Percentiles rank a stretch among this genome's conserved stretches.
Conservation (phyloP, 30 jellyfish, hydroid and myxozoan genomes). For the Mastigias papua region DNA sequence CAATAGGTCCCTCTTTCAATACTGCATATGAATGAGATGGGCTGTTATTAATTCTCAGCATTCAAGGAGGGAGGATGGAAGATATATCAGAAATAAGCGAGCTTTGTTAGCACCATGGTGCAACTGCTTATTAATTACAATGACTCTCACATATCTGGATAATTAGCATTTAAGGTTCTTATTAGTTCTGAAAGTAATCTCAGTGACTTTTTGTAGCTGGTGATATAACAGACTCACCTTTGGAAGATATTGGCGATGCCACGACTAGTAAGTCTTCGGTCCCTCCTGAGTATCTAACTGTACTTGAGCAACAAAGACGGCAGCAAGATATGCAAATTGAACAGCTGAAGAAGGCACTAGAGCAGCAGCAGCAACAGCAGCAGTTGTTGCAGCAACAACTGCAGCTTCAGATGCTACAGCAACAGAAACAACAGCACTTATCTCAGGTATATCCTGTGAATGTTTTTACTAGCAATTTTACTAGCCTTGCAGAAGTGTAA, state of each 20-base stretch:
- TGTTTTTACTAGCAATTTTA: neutral
- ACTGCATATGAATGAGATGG: no score
- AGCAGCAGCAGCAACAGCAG: conserved; percentile 90
- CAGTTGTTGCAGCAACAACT: conserved; percentile 85
- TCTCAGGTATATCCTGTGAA: conserved; percentile 11
- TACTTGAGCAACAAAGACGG: conserved; percentile 87
- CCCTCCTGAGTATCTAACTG: conserved; percentile 59
- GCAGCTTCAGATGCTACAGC: conserved; percentile 75
- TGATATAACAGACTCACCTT: conserved; percentile 39
- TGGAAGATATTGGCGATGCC: conserved; percentile 17
- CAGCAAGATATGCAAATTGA: conserved; percentile 85
- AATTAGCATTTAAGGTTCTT: no score
- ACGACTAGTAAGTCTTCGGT: conserved; percentile 19
- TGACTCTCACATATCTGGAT: no score
- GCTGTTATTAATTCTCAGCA: no score
- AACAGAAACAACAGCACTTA: conserved; percentile 60
- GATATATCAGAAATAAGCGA: no score
- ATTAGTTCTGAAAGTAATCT: no score
- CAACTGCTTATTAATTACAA: no score
- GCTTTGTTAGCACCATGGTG: no score
- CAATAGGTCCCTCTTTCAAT: no score
- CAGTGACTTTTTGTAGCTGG: conserved; percentile 9
- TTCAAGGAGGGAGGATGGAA: no score
- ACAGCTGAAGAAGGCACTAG: conserved; percentile 86
- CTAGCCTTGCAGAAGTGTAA: no score